Conservation (phyloP, 2,888 invertebrate genomes). For the Tupiocoris notatus region DNA sequence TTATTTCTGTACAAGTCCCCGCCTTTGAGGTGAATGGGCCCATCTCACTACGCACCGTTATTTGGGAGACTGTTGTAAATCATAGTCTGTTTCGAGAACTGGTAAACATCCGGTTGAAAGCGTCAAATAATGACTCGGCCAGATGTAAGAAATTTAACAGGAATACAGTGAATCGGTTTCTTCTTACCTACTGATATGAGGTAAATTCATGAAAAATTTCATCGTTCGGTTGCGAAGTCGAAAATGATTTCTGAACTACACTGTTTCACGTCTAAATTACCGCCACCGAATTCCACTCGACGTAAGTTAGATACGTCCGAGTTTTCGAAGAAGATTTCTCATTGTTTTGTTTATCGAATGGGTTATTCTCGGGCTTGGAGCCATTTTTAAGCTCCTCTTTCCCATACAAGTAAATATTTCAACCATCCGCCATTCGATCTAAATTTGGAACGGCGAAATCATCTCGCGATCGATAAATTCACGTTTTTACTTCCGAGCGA, state of each 20-base stretch:
- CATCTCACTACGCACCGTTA: not conserved
- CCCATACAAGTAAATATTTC: not conserved
- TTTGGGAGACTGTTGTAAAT: not conserved
- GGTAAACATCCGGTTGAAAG: not conserved
- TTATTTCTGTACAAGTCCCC: not conserved
- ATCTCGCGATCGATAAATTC: constrained; percentile 14
- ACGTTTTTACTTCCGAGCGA: constrained; percentile 33
- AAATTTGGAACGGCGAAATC: not conserved
- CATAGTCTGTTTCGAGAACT: not conserved
- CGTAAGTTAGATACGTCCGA: too few relatives aligned
- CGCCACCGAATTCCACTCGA: too few relatives aligned
- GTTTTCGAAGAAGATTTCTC: not conserved
- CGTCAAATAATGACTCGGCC: not conserved
- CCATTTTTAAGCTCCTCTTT: not conserved
- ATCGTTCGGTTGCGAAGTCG: too few relatives aligned
- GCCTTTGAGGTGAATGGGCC: not conserved
- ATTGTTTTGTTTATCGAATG: not conserved
- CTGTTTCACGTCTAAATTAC: too few relatives aligned
- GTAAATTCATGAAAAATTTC: too few relatives aligned
- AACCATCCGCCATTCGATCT: not conserved
- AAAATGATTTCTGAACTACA: too few relatives aligned
- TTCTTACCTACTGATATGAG: too few relatives aligned
- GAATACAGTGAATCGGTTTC: too few relatives aligned
- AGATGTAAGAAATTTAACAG: not conserved
- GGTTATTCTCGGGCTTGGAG: not conserved